Evolutionary conservation across 2,797 vertebrate species (phyloP), one percentile per base, ranked within the genome.

Genomic region (Holocentrus rufus): DNA sequence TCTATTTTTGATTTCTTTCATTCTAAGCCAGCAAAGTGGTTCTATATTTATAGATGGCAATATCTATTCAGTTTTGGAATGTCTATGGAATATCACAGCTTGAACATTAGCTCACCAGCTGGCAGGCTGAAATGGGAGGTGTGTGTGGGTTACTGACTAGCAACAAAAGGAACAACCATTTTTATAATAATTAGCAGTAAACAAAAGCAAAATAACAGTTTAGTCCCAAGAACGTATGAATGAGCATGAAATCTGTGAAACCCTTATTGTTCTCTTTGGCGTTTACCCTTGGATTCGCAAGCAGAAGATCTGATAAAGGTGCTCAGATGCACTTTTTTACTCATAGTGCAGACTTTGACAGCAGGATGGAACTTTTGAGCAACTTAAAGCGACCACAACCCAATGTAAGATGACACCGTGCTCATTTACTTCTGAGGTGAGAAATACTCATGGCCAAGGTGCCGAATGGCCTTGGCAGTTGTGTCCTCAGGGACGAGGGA

Each of bases 351-450:
- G 9, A 27, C 3, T 69, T 36, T 74, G 76, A 82, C 74, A 54
- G 69, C 69, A 57, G 47, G 58, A 64, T 20, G 76, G 50, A 64
- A 75, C 59, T 83, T 72, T 81, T 36, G 44, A 72, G 62, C 79
- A 81, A 85, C 81, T 76, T 67, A 73, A 83, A 77, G 77, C 79
- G 65, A 74, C 69, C 82, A 52, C 54, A 46, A 79, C 66, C 52
- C 64, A 11, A 88, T 90, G 83, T 80, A 87, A 88, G 85, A 82
- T 90, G 91, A 92, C 91, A 91, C 71, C 0, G 62, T 27, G 60
- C 87, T 91, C 87, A 77, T 92, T 91, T 88, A 79, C 71, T 77
- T 78, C 63, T 7, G 86, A 92, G 89, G 92, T 92, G 92, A 90
- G 89, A 91, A 87, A 73, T 50, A 82, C 79, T 88, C 85, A 76